Evolutionary conservation across 1,140 invertebrate genomes (phyloP).

Genomic region (Magallana angulata): DNA sequence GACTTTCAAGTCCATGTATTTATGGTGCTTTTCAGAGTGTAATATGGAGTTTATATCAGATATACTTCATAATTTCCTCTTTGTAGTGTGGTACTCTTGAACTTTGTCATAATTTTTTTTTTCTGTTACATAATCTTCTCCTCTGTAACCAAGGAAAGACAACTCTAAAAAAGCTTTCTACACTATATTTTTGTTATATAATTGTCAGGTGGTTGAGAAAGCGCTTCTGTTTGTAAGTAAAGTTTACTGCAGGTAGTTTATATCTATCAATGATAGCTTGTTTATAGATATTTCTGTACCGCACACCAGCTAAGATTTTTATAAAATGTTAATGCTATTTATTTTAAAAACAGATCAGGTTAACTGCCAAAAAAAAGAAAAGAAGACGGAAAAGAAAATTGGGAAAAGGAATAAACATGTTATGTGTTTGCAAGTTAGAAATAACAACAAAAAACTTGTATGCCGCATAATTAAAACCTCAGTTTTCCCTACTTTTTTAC

Average conservation of each 20-base stretch:
- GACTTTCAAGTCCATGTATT: too few species aligned
- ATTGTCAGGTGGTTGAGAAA: neutral
- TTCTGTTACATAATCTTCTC: neutral
- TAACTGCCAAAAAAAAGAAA: neutral
- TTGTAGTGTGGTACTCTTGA: too few species aligned
- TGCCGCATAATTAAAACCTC: neutral
- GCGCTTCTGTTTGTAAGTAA: neutral
- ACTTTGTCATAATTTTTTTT: neutral
- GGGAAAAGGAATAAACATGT: neutral
- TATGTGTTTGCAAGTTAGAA: neutral
- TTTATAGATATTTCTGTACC: neutral
- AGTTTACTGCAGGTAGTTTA: neutral
- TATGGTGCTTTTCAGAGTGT: too few species aligned
- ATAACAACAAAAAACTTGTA: neutral
- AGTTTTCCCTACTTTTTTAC: constrained; percentile 20
- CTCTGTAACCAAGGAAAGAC: constrained; percentile 3
- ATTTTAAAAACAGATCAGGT: neutral
- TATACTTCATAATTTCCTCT: too few species aligned
- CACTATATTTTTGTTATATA: neutral
- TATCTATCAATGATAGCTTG: neutral
- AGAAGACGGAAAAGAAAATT: neutral
- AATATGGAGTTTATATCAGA: too few species aligned
- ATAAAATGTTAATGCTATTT: neutral
- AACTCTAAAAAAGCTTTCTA: neutral
- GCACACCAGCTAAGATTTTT: neutral